Percentiles rank a stretch among this genome's conserved stretches.
Evolutionary conservation across 1,140 invertebrate genomes (phyloP).

Genomic region (Planococcus citri): DNA sequence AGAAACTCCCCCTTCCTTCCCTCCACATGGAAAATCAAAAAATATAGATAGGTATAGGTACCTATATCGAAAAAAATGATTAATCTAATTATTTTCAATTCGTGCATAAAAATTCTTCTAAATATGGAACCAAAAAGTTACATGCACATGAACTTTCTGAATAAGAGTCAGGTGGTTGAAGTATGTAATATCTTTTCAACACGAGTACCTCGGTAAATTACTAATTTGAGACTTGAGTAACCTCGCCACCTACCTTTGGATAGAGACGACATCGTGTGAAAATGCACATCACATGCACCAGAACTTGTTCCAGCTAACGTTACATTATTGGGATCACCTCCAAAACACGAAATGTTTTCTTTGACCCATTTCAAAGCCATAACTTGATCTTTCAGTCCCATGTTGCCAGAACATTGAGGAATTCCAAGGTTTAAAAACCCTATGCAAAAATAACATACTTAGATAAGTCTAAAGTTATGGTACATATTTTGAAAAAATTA

Average conservation of each 20-base stretch:
- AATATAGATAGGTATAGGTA: no score
- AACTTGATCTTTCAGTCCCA: conserved; percentile 36
- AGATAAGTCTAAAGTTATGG: not conserved
- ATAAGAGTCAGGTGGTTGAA: no score
- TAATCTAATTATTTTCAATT: no score
- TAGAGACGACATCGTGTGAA: conserved; percentile 32
- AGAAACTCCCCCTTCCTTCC: no score
- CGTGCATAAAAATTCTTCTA: no score
- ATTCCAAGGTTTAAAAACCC: conserved; percentile 11
- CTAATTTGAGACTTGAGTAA: not conserved
- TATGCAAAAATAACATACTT: not conserved
- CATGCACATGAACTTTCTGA: no score
- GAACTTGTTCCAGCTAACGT: conserved; percentile 38
- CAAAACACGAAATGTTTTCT: conserved; percentile 36
- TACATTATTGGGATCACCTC: conserved; percentile 36
- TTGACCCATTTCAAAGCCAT: conserved; percentile 37
- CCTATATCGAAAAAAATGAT: no score
- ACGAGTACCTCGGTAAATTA: no score
- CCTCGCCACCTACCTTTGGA: conserved; percentile 24
- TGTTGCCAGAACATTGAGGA: conserved; percentile 28
- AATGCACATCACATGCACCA: conserved; percentile 28
- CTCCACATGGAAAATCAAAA: no score
- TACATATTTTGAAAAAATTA: not conserved
- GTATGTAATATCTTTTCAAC: no score
- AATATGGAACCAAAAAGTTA: no score